Evolutionary conservation across 1,140 invertebrate genomes (phyloP), one percentile per base, ranked within the genome.

Genomic region (Drosophila parvula): DNA sequence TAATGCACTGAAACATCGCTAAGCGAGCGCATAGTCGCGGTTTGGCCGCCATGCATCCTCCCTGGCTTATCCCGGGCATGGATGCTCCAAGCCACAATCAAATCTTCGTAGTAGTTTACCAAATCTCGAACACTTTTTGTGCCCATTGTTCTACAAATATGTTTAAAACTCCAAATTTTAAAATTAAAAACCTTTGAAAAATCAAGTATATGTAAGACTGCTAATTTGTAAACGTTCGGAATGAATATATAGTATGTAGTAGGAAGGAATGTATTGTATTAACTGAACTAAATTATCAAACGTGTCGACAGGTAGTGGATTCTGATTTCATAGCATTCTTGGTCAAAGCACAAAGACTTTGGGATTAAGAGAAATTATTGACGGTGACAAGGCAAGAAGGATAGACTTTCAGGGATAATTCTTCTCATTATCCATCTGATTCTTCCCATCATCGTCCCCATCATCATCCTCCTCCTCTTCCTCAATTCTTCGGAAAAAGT

Each of bases 161-260:
- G 22, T 22, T 22, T 22, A 38, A 18, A 34, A 1, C 3, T 8
- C 2, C 22, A 22, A 44, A 11, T 38, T 53, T 36, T 12, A 14
- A 36, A 50, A 38, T 5, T 53, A 6, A n/a, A 22, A 36, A 53
- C 12, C 16, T 12, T 36, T 14, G 32, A 12, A 53, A 53, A 22
- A 22, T 53, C 10, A 9, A n/a, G 2, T n/a, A n/a, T 7, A n/a
- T n/a, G n/a, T n/a, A 36, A 38, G 18, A 55, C 51, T 38, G 18
- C 4, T 27, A 55, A 55, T 55, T 55, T 55, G 12, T 12, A 55
- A 8, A 38, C 22, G 50, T 22, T 51, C 18, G 16, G 34, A 55
- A 32, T 38, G 18, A 4, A 9, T 8, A 12, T 53, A n/a, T 38
- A 22, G 22, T 22, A 22, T 22, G 22, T 22, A 22, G 22, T 22